Conservation (phyloP, 2,797 vertebrate species). For the Cyclura pinguis region DNA sequence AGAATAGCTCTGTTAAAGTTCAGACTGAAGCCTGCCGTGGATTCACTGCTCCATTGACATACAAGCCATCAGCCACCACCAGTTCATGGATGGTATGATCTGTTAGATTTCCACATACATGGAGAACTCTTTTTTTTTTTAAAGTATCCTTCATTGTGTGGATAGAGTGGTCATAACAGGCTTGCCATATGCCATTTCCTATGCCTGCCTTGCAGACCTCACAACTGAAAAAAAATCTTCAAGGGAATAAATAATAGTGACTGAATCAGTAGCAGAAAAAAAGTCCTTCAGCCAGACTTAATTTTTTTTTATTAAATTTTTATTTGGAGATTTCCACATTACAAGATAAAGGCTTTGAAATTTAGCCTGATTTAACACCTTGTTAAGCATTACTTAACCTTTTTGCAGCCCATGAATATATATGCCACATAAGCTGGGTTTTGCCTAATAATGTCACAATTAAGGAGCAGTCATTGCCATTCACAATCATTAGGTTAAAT, state of each 20-base stretch:
- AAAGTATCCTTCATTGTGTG: too few relatives aligned
- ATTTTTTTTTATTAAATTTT: constrained; percentile 16
- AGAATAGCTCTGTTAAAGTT: too few relatives aligned
- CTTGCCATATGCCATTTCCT: background rate
- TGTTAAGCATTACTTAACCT: constrained; percentile 69
- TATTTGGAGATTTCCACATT: constrained; percentile 40
- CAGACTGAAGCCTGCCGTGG: too few relatives aligned
- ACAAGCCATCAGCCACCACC: too few relatives aligned
- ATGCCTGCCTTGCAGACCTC: too few relatives aligned
- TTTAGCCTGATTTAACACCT: constrained; percentile 65
- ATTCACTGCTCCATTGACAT: too few relatives aligned
- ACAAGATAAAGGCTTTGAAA: constrained; percentile 19
- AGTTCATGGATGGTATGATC: background rate
- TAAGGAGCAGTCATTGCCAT: constrained; percentile 64
- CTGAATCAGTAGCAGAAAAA: background rate
- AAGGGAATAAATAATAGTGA: fast-evolving
- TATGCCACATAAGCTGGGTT: constrained; percentile 47
- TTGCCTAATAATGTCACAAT: constrained; percentile 66
- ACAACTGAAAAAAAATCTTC: background rate
- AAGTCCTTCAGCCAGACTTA: background rate
- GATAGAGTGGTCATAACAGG: background rate
- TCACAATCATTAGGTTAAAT: constrained; percentile 65
- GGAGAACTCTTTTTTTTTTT: too few relatives aligned
- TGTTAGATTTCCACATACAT: background rate
- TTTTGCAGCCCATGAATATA: constrained; percentile 16